Evolutionary conservation across 1,140 invertebrate species (phyloP), one percentile per base, ranked within the genome.

Genomic region (Heliconius hewitsoni): DNA sequence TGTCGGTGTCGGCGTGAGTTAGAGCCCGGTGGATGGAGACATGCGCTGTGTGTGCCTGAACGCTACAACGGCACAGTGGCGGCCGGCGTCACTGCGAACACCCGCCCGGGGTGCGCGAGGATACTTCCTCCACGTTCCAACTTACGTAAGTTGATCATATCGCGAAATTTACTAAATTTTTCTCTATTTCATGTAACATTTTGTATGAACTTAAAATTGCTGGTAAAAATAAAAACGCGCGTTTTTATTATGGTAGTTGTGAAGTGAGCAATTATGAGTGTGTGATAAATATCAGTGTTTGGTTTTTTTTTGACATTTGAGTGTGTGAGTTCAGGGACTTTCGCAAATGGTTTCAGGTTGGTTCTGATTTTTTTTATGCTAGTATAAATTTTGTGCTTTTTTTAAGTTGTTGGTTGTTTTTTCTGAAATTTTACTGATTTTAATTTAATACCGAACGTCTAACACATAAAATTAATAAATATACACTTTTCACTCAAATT

Each of bases 91-190:
- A 86, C 87, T 83, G 81, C 78, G 80, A 77, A 81, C 82, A 78
- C 84, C 80, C 87, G 86, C 84, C 78, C 60, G 9, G 77, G 76
- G 71, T 80, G 55, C 82, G 73, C 80, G 75, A 71, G 71, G 13
- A 37, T n/a, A 52, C 84, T 73, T 72, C 52, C 16, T 52, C 16
- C 16, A 52, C 83, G 70, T 74, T 70, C 78, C 78, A 88, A 91
- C 91, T 91, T 93, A 93, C 90, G 90, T 93, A 93, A 93, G 91
- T 93, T 85, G 84, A 75, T 82, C 72, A 80, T 66, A 71, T 52
- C 71, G 79, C 50, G 74, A 71, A 74, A 77, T 18, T 19, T 52
- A 4, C 5, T 30, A 66, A 30, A 3, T 34, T n/a, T 66, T 8
- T 66, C n/a, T 23, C 18, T 23, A 42, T 19, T 30, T 76, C 60